These are phyloP conservation scores for Clistopyga incitator DNA, from an alignment of 2,888 invertebrate species.

Conservation along the genomic window DNA sequence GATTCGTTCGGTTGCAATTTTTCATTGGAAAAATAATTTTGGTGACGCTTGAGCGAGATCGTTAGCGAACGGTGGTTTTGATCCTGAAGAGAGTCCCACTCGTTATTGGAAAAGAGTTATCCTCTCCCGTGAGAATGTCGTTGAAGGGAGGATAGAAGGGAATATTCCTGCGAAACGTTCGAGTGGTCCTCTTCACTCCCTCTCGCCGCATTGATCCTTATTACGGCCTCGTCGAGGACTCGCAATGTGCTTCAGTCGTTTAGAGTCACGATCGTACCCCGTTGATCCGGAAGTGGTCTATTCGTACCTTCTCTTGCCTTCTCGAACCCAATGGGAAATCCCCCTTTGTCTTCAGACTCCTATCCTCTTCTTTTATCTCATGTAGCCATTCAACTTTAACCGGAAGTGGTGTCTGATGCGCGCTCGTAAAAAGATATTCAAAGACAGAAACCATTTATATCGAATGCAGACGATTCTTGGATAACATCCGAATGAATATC, in stretches of 20 bases:
- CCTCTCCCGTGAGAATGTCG: conserved; percentile 26
- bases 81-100: conserved; percentile 46
- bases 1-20: conserved; percentile 31
- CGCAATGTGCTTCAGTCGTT: conserved; percentile 49
- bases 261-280: conserved; percentile 57
- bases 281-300: conserved; percentile 59
- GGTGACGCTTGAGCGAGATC: conserved; percentile 43
- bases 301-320: conserved; percentile 19
- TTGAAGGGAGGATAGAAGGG: conserved; percentile 5
- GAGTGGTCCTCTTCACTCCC: conserved; percentile 17
- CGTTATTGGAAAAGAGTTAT: conserved; percentile 59
- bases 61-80: conserved; percentile 53
- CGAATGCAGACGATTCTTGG: background rate
- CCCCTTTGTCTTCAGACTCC: background rate
- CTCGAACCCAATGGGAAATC: background rate
- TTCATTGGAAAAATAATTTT: conserved; percentile 13
- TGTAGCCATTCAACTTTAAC: conserved; percentile 24
- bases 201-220: conserved; percentile 42
- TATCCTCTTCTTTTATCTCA: conserved; percentile 34
- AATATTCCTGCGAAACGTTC: conserved; percentile 43
- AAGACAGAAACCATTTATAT: conserved; percentile 11
- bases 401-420: conserved; percentile 33
- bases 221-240: conserved; percentile 14
- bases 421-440: conserved; percentile 24
- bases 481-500: background rate